Percentiles rank a stretch among this genome's conserved stretches.
These are phyloP conservation scores for Brachylomia viminalis DNA, from an alignment of 2,888 invertebrate species.

Conservation along the genomic window DNA sequence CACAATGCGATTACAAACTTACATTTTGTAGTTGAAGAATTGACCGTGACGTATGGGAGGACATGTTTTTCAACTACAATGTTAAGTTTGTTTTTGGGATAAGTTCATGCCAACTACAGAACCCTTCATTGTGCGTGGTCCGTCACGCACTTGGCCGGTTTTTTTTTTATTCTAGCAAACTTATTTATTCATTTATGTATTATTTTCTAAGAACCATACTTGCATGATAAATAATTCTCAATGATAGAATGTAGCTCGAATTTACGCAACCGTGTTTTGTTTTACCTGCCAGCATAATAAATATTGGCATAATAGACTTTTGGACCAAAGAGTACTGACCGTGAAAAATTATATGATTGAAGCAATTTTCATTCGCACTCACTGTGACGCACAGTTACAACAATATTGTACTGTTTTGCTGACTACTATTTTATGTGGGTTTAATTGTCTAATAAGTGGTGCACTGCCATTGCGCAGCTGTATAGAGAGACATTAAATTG, in stretches of 20 bases:
- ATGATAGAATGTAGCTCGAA: constrained; percentile 22
- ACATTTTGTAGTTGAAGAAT: too few relatives aligned
- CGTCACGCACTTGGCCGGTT: too few relatives aligned
- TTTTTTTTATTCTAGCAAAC: neutral
- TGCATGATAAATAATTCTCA: constrained; percentile 23
- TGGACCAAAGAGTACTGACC: constrained; percentile 62
- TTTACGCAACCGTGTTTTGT: constrained; percentile 28
- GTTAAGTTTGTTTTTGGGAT: too few relatives aligned
- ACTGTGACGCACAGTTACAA: constrained; percentile 74
- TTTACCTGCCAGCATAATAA: constrained; percentile 26
- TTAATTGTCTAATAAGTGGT: constrained; percentile 67
- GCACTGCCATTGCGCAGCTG: constrained; percentile 42
- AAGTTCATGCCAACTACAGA: too few relatives aligned
- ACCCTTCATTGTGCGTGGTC: too few relatives aligned
- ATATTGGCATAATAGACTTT: constrained; percentile 58
- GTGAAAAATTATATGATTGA: constrained; percentile 69
- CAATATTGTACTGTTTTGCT: constrained; percentile 69
- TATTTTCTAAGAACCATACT: constrained; percentile 14
- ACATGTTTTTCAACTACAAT: too few relatives aligned
- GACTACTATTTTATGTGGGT: constrained; percentile 64
- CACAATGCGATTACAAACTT: too few relatives aligned
- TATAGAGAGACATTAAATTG: constrained; percentile 42
- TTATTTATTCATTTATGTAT: neutral
- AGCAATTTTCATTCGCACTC: constrained; percentile 71
- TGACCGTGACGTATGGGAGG: too few relatives aligned